Evolutionary conservation across 2,888 invertebrate genomes (phyloP), one percentile per base, ranked within the genome.

Genomic region (Helobdella robusta): DNA sequence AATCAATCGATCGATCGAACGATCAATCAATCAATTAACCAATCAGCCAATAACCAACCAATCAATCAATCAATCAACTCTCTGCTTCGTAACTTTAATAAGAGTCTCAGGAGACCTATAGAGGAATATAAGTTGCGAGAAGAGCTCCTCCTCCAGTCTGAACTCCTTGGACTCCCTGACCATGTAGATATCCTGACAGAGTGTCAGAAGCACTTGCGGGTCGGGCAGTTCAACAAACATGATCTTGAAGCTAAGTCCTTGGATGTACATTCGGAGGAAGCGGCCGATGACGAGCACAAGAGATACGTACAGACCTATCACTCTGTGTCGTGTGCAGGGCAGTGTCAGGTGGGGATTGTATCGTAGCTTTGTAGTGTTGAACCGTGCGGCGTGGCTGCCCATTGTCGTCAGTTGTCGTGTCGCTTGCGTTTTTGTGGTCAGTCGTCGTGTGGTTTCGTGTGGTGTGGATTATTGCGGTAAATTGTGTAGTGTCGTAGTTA

Each of bases 111-210:
- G 95, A 35, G 95, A 78, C 32, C 97, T 86, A 81, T 94, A 98
- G 72, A 98, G 84, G 89, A 97, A 98, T 75, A 97, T 88, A 64
- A 98, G 82, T 84, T 97, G 97, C 65, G 97, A 93, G 81, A 94
- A 97, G 44, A 98, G 84, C 80, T 97, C 94, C 81, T 98, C 97
- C 81, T 98, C 98, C 52, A 98, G 83, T 8, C 86, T 84, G 70
- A 93, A 85, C 76, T 97, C 94, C 56, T 88, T 84, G 50, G 91
- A 91, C 81, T 98, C 97, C 58, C 98, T 86, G 4, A 97, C 97
- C 73, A 85, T 74, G 76, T 84, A 85, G 67, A 84, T 83, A 73
- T 84, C 83, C 61, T 83, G 75, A 73, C 83, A 83, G 46, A 84
- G 76, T 71, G 82, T 82, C 60, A 84, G 75, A 48, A 85, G 76